Evolutionary conservation across 2,888 invertebrate species (phyloP).

Genomic region (Luffia ferchaultella): DNA sequence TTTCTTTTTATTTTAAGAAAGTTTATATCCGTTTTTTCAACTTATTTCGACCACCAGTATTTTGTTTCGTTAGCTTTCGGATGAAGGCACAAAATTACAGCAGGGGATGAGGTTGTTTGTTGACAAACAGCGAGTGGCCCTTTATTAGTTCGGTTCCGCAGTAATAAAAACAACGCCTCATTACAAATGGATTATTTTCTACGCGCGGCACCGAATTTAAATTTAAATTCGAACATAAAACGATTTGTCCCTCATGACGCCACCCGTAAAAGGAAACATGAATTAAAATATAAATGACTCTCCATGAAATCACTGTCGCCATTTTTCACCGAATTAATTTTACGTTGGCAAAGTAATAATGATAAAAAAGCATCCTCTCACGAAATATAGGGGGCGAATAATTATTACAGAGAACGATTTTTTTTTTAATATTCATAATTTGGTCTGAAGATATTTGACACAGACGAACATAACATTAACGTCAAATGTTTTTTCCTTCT

Average conservation of each 20-base stretch:
- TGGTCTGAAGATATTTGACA: too few relatives aligned
- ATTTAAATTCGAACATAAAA: slow-evolving; percentile 53
- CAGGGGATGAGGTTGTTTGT: slow-evolving; percentile 51
- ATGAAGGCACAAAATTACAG: slow-evolving; percentile 51
- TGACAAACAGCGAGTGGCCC: slow-evolving; percentile 51
- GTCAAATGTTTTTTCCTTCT: too few relatives aligned
- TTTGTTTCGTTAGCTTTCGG: slow-evolving; percentile 30
- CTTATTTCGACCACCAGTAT: slow-evolving; percentile 30
- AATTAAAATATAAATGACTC: slow-evolving; percentile 38
- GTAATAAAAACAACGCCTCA: slow-evolving; percentile 60
- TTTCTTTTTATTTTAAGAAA: too few relatives aligned
- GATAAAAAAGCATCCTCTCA: too few relatives aligned
- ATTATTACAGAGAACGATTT: too few relatives aligned
- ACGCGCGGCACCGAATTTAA: slow-evolving; percentile 33
- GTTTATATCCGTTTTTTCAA: slow-evolving; percentile 25
- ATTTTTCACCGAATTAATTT: too few relatives aligned
- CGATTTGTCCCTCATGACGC: slow-evolving; percentile 47
- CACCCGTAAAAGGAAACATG: slow-evolving; percentile 49
- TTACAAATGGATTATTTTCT: slow-evolving; percentile 33
- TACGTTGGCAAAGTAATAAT: too few relatives aligned
- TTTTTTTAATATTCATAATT: too few relatives aligned
- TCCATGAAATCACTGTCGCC: too few relatives aligned
- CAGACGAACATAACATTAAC: too few relatives aligned
- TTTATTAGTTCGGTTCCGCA: slow-evolving; percentile 50
- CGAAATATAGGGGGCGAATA: too few relatives aligned